These are phyloP conservation scores for Cremastobaeus sp. DNA, from an alignment of 2,888 invertebrate species.

Conservation along the genomic window DNA sequence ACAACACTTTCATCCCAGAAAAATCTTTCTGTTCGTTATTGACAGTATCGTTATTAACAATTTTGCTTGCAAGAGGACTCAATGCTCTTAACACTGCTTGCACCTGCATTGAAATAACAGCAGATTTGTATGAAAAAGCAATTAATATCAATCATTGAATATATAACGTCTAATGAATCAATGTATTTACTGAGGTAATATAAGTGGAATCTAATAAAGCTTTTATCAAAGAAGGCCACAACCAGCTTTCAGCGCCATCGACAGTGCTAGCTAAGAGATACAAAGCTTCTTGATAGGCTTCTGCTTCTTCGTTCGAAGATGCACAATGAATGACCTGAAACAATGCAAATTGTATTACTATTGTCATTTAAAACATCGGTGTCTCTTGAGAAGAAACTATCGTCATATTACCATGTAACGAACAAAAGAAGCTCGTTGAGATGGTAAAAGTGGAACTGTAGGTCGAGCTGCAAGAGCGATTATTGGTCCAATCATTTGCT, in stretches of 20 bases:
- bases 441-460: constrained; percentile 69
- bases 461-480: constrained; percentile 73
- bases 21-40: constrained; percentile 67
- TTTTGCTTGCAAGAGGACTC: constrained; percentile 69
- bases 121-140: neutral
- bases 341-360: too few species aligned
- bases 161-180: neutral
- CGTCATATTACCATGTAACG: constrained; percentile 69
- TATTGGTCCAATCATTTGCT: constrained; percentile 72
- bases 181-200: constrained; percentile 64
- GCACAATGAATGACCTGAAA: constrained; percentile 70
- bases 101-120: too few species aligned
- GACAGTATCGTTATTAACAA: constrained; percentile 65
- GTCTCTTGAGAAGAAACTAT: neutral
- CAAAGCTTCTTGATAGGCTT: constrained; percentile 72
- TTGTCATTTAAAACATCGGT: constrained; percentile 9
- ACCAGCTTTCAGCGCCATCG: constrained; percentile 72
- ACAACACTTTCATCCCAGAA: constrained; percentile 69
- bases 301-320: constrained; percentile 66
- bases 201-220: constrained; percentile 69
- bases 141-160: neutral
- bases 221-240: constrained; percentile 72
- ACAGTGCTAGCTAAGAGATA: constrained; percentile 74
- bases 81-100: constrained; percentile 69
- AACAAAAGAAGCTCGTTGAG: constrained; percentile 71